Conservation (phyloP, 2,113 vertebrate species). For the Mohoua ochrocephala region DNA sequence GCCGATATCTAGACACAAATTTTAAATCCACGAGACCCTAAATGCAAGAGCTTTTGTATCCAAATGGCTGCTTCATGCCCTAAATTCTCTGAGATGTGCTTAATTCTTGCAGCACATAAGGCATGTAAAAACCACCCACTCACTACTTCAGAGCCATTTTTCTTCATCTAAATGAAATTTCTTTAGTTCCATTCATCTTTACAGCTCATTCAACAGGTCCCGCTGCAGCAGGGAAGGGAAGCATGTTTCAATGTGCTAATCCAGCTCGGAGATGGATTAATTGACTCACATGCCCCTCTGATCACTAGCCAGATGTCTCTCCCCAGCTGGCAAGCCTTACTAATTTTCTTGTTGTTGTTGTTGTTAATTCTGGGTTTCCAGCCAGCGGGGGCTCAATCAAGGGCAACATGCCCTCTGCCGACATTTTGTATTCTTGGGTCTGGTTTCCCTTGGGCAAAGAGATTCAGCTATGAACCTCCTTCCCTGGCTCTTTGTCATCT, state of each 20-base stretch:
- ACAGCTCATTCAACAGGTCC: constrained; percentile 49
- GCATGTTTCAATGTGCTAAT: constrained; percentile 50
- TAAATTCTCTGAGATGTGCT: constrained; percentile 22
- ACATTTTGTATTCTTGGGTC: constrained; percentile 52
- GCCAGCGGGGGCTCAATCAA: constrained; percentile 62
- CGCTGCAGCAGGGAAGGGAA: constrained; percentile 53
- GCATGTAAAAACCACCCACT: constrained; percentile 40
- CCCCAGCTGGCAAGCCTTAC: constrained; percentile 64
- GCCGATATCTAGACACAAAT: neutral
- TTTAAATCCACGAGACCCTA: neutral
- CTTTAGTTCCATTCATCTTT: constrained; percentile 65
- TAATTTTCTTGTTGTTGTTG: constrained; percentile 56
- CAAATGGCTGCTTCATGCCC: neutral
- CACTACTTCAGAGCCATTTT: constrained; percentile 55
- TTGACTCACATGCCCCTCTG: constrained; percentile 52
- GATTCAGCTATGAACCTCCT: constrained; percentile 20
- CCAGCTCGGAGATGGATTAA: constrained; percentile 51
- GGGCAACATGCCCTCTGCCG: constrained; percentile 48
- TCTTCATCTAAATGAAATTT: constrained; percentile 62
- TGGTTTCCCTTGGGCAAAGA: constrained; percentile 45
- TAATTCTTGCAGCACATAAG: constrained; percentile 34
- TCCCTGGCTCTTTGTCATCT: constrained; percentile 28
- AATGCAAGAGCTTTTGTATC: neutral
- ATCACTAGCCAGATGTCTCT: constrained; percentile 70
- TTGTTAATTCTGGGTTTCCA: constrained; percentile 60